A percentile compares a stretch with the other conserved stretches of the same genome.
Conservation (phyloP, 2,113 vertebrate genomes). For the Pao palembangensis region DNA sequence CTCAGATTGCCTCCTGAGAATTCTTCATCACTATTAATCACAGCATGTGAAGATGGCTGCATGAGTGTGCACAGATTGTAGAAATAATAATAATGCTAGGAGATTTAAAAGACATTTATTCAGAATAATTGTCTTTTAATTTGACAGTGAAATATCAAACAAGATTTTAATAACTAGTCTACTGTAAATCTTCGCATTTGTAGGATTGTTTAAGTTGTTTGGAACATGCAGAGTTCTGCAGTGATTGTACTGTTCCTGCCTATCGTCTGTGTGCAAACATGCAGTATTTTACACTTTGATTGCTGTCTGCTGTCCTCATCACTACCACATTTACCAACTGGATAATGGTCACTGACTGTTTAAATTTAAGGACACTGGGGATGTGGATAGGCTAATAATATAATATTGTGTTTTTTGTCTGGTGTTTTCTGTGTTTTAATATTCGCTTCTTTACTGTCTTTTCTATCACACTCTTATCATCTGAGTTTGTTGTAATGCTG, state of each 20-base stretch:
- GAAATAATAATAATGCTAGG: too few relatives aligned
- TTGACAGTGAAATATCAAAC: neutral
- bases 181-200: neutral
- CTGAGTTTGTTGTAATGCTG: neutral
- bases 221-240: neutral
- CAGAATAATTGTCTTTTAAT: neutral
- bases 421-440: constrained; percentile 16
- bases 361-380: constrained; percentile 42
- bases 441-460: constrained; percentile 32
- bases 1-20: constrained; percentile 24
- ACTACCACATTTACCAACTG: constrained; percentile 45
- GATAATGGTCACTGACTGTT: constrained; percentile 56
- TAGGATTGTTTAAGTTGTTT: neutral
- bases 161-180: neutral
- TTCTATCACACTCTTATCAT: constrained; percentile 9
- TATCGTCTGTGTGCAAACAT: constrained; percentile 24
- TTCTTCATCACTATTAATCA: constrained; percentile 27
- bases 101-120: too few relatives aligned
- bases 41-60: constrained; percentile 23
- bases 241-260: neutral
- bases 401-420: constrained; percentile 6
- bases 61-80: constrained; percentile 5
- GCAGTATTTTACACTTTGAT: constrained; percentile 27
- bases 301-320: constrained; percentile 28
- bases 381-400: constrained; percentile 23